phyloP scores from a whole-genome alignment of 2,888 invertebrate genomes.

The Argyresthia albistria region DNA sequence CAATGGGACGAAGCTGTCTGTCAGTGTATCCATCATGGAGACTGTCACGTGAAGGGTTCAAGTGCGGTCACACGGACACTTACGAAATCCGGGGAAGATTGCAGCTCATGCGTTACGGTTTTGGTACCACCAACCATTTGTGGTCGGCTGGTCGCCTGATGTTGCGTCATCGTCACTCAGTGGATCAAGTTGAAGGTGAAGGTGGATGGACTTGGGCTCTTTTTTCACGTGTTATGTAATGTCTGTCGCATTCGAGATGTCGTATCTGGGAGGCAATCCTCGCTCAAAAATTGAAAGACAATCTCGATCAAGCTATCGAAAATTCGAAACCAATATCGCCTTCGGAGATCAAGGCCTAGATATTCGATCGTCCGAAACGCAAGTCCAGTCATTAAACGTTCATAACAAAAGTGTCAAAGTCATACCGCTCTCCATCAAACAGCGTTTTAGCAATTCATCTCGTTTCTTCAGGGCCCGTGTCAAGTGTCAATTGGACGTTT shows the following conservation, averaged over 20 bases:
- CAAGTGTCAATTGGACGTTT: constrained; percentile 7
- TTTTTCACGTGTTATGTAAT: neutral
- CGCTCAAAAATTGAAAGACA: no score
- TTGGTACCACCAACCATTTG: neutral
- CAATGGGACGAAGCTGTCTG: no score
- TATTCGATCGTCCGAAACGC: no score
- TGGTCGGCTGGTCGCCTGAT: neutral
- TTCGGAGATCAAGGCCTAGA: no score
- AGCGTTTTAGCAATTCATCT: no score
- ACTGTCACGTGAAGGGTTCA: neutral
- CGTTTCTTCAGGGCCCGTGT: neutral
- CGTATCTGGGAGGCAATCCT: no score
- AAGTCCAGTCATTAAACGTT: no score
- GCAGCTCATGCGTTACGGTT: neutral
- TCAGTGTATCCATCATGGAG: neutral
- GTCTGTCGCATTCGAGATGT: neutral
- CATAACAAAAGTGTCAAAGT: no score
- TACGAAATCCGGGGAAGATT: neutral
- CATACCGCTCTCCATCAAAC: no score
- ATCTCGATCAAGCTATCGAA: no score
- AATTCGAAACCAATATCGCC: no score
- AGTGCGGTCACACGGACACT: neutral
- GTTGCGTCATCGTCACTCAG: neutral
- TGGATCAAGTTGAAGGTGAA: neutral
- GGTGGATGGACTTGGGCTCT: neutral